Evolutionary conservation across 2,888 invertebrate species (phyloP).

Genomic region (Polylopha cassiicola): DNA sequence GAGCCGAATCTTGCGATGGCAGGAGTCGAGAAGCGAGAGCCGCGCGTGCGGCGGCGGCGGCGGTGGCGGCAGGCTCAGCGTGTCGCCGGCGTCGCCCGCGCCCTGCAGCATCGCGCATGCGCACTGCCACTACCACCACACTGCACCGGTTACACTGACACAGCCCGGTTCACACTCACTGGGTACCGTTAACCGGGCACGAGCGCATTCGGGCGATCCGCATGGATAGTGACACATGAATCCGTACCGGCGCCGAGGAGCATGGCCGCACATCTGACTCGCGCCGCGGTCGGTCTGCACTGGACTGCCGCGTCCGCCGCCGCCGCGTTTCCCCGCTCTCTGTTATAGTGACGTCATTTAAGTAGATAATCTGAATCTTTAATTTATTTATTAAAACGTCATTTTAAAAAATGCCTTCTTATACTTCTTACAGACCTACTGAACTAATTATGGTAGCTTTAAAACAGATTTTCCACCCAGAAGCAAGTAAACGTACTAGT

Average conservation of each 20-base stretch:
- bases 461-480: too few relatives aligned
- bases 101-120: constrained; percentile 46
- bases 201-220: constrained; percentile 37
- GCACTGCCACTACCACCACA: constrained; percentile 23
- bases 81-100: constrained; percentile 37
- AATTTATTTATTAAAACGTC: too few relatives aligned
- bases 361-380: too few relatives aligned
- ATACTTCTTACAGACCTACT: too few relatives aligned
- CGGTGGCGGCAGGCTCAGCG: constrained; percentile 68
- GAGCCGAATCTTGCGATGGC: constrained; percentile 84
- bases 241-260: constrained; percentile 76
- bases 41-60: constrained; percentile 73
- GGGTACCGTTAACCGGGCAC: constrained; percentile 47
- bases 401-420: too few relatives aligned
- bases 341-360: too few relatives aligned
- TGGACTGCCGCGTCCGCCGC: constrained; percentile 52
- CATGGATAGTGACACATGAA: constrained; percentile 31
- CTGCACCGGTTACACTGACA: too few relatives aligned
- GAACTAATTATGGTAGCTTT: too few relatives aligned
- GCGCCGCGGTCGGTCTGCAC: constrained; percentile 68
- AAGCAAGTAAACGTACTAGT: too few relatives aligned
- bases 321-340: constrained; percentile 59
- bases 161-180: too few relatives aligned
- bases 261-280: constrained; percentile 67
- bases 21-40: constrained; percentile 82